Percentiles rank a stretch among this genome's conserved stretches.
Conservation (phyloP, 2,113 vertebrate species). For the Lipophrys pholis region DNA sequence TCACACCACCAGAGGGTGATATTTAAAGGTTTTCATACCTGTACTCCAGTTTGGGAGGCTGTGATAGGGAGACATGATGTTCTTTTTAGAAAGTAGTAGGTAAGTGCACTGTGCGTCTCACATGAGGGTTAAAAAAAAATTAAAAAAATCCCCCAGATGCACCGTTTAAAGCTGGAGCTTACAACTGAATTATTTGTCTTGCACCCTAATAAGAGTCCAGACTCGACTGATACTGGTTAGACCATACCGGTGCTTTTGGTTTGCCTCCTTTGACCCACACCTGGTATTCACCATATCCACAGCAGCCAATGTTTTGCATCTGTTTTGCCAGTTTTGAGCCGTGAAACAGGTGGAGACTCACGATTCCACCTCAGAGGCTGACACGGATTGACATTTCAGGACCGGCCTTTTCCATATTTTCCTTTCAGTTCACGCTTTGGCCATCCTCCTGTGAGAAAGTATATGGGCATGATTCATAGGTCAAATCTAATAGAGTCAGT, state of each 20-base stretch:
- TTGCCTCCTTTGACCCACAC: constrained; percentile 10
- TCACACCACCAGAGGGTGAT: constrained; percentile 63
- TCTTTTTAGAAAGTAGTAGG: constrained; percentile 44
- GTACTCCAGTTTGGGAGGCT: constrained; percentile 9
- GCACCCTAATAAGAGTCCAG: not conserved
- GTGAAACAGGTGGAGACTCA: constrained; percentile 5
- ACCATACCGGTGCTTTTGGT: not conserved
- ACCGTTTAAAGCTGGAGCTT: not conserved
- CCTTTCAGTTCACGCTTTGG: constrained; percentile 10
- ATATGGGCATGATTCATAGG: constrained; percentile 43
- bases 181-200: constrained; percentile 6
- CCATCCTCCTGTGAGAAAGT: constrained; percentile 5
- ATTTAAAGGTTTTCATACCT: constrained; percentile 42
- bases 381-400: constrained; percentile 16
- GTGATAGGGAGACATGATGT: constrained; percentile 64
- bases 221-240: constrained; percentile 1
- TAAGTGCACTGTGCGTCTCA: constrained; percentile 24
- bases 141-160: constrained; percentile 23
- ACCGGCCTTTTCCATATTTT: constrained; percentile 13
- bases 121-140: constrained; percentile 6
- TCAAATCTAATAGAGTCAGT: constrained; percentile 45
- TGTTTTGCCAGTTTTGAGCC: too few relatives aligned
- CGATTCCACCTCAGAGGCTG: constrained; percentile 9
- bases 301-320: constrained; percentile 1
- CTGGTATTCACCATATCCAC: not conserved